These are phyloP conservation scores for Ascaphus truei DNA, from an alignment of 2,113 vertebrate species.

Conservation along the genomic window DNA sequence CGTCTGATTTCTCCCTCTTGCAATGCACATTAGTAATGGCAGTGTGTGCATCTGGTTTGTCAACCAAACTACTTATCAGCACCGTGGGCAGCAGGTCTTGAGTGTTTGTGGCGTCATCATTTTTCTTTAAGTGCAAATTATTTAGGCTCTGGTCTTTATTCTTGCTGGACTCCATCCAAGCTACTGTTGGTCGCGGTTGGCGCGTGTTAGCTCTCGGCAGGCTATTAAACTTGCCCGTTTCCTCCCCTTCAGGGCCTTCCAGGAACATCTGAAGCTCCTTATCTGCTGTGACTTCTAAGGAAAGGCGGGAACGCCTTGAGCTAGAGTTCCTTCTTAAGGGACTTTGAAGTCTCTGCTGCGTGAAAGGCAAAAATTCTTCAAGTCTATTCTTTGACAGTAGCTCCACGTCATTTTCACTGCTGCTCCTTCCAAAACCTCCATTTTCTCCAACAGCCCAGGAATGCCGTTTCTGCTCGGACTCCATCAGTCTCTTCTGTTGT, in stretches of 20 bases:
- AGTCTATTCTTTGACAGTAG: conserved; percentile 78
- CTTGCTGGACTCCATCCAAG: conserved; percentile 67
- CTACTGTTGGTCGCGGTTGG: conserved; percentile 50
- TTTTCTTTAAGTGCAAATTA: conserved; percentile 41
- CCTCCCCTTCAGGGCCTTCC: conserved; percentile 67
- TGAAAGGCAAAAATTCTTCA: conserved; percentile 69
- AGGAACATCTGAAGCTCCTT: conserved; percentile 80
- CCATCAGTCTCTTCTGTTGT: conserved; percentile 70
- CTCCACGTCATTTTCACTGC: conserved; percentile 91
- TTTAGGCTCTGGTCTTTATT: conserved; percentile 55
- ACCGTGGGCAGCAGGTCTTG: conserved; percentile 19
- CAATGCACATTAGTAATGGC: neutral
- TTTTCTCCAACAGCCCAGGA: conserved; percentile 73
- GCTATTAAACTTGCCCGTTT: conserved; percentile 75
- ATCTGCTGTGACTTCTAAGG: conserved; percentile 69
- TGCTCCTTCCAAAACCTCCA: conserved; percentile 78
- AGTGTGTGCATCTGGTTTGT: neutral
- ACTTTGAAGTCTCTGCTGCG: conserved; percentile 75
- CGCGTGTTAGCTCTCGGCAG: conserved; percentile 69
- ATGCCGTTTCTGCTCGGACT: conserved; percentile 80
- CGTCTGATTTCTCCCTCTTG: neutral
- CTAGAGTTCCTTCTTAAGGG: conserved; percentile 75
- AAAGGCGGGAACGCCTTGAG: conserved; percentile 81
- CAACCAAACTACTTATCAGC: conserved; percentile 21
- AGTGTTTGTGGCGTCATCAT: conserved; percentile 12